Base-by-base conservation (phyloP, 2,888 invertebrate species). In the Himalopsyche tibetana region DNA sequence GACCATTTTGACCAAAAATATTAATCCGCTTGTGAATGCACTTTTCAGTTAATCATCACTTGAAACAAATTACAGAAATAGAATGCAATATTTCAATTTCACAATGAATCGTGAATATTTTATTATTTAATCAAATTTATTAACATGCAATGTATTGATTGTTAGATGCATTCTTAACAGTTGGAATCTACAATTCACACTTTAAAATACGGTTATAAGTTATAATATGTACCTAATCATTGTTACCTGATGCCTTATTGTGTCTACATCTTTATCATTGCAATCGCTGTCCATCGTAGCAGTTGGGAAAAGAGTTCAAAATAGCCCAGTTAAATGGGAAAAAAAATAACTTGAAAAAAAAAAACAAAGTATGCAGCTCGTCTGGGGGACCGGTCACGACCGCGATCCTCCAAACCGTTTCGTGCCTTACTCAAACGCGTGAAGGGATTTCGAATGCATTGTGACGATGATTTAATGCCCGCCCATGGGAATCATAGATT, bases 401-500 rank as follows among this genome's bases (percentile, higher is more conserved):
- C 38, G 74, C 74, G 74, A 74, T 36, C 74, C 74, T 74, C 74
- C 74, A 74, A 36, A 74, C 51, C 80, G 82, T 82, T 55, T 55
- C 82, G 55, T 74, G 80, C 55, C 55, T 79, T 55, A 84, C 55
- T 87, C 63, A 84, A 86, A 86, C 40, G 85, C 87, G 85, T 88
- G 82, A 87, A 87, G 81, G 83, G 83, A 83, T 85, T 83, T 79
- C 80, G 82, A 83, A 79, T 74, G 82, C 82, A 82, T 87, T 86
- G 86, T 83, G 84, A 85, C 81, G 86, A 86, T 85, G 86, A 86
- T 88, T 83, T 87, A 83, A 87, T 85, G 84, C 69, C 85, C 83
- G 79, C 81, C 84, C 84, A 86, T 82, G 86, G 85, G 84, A 86
- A 84, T 84, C 82, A 80, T 56, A 74, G 74, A 74, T 74, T 79